Base-by-base conservation (phyloP, 1,140 invertebrate species). In the Sminthurinus signatus region DNA sequence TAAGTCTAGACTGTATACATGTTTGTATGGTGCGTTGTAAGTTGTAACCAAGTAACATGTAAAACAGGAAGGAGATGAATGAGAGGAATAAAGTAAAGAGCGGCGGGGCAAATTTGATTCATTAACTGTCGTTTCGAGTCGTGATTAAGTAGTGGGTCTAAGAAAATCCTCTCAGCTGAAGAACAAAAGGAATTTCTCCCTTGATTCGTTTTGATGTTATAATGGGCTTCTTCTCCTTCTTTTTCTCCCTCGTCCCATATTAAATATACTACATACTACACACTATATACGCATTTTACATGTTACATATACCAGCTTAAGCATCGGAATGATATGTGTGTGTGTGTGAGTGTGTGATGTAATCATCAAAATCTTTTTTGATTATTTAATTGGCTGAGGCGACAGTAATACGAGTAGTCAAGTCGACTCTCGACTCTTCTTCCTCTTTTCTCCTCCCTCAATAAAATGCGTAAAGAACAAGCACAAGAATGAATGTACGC, bases 341-440 rank as follows among this genome's bases (percentile, higher is more conserved):
- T n/a, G n/a, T n/a, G n/a, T n/a, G 51, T 62, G 60, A 54, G 48
- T 62, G 51, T 63, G 51, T 56, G 62, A 65, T 59, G 48, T 65
- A 57, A 65, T 65, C 63, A 65, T 65, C 63, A 52, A 65, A 65
- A 65, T 65, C 63, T 65, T 65, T 65, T 64, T 60, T 65, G 63
- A 65, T 65, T 65, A 65, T 65, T 65, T 65, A 65, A 65, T 65
- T 65, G 63, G 48, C 63, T 52, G 46, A 60, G 48, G 58, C 63
- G 21, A 52, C 25, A 28, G 23, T 27, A 28, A 8, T 23, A 14
- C 14, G 14, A 27, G 27, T 52, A n/a, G n/a, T n/a, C n/a, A n/a
- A n/a, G n/a, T n/a, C n/a, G n/a, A 23, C n/a, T 50, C 43, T 3
- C 28, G 23, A 2, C n/a, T 14, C 46, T 32, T 31, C 58, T 25